These are phyloP conservation scores for Heliothis virescens DNA, from an alignment of 1,140 invertebrate species.

Conservation along the genomic window DNA sequence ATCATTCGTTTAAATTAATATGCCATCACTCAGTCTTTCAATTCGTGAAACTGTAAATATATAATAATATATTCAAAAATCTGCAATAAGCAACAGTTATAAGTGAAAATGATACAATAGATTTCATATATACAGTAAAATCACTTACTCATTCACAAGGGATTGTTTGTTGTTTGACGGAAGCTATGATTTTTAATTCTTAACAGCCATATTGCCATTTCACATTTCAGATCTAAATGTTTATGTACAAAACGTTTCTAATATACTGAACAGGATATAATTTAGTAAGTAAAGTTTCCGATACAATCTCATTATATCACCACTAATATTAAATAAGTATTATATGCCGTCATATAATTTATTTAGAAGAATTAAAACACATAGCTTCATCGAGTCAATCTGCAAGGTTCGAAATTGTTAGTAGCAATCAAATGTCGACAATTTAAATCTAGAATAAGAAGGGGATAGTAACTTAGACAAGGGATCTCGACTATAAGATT, in stretches of 20 bases:
- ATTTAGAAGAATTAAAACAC: slow-evolving; percentile 15
- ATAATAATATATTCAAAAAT: slow-evolving; percentile 66
- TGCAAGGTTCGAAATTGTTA: slow-evolving; percentile 4
- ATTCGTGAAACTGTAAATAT: slow-evolving; percentile 72
- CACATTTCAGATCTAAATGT: background rate
- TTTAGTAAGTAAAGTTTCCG: background rate
- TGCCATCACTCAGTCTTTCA: slow-evolving; percentile 80
- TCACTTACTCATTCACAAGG: slow-evolving; percentile 45
- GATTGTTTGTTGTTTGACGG: slow-evolving; percentile 38
- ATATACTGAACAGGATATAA: slow-evolving; percentile 1
- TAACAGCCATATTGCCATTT: background rate
- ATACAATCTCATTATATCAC: slow-evolving; percentile 4
- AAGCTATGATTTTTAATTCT: slow-evolving; percentile 46
- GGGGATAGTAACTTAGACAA: background rate
- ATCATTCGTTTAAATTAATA: slow-evolving; percentile 67
- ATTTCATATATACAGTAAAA: slow-evolving; percentile 61
- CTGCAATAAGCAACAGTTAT: slow-evolving; percentile 69
- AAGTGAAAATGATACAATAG: slow-evolving; percentile 60
- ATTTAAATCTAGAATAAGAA: slow-evolving; percentile 1
- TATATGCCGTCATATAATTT: slow-evolving; percentile 19
- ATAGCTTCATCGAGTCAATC: background rate
- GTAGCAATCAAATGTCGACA: slow-evolving; percentile 17
- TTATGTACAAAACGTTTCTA: background rate
- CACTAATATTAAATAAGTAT: slow-evolving; percentile 28
- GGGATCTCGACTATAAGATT: background rate